phyloP scores from a whole-genome alignment of 2,797 vertebrate genomes.

The Chrosomus eos region DNA sequence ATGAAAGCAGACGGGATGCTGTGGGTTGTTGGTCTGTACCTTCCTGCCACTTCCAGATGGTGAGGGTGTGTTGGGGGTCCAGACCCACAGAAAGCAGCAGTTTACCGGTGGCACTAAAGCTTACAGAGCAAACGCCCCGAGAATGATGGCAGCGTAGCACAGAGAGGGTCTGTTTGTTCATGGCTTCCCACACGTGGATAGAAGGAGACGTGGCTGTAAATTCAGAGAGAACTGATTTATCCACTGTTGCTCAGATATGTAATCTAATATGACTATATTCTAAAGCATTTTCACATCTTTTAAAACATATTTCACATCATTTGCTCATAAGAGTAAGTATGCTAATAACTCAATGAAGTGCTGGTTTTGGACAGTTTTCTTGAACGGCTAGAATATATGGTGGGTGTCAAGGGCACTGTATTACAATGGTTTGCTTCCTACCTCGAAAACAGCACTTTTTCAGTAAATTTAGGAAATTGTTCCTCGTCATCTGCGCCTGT shows the following conservation, averaged over 20 bases:
- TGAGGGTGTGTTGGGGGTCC: slow-evolving; percentile 92
- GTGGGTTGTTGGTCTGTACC: slow-evolving; percentile 73
- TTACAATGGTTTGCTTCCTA: no score
- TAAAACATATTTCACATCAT: no score
- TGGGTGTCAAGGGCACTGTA: no score
- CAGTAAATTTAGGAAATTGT: no score
- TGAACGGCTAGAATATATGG: no score
- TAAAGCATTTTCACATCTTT: neutral
- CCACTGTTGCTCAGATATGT: neutral
- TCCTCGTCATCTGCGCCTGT: no score
- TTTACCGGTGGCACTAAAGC: slow-evolving; percentile 98
- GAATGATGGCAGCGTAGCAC: slow-evolving; percentile 94
- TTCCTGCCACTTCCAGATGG: slow-evolving; percentile 99
- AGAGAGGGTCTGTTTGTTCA: slow-evolving; percentile 94
- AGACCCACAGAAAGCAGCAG: slow-evolving; percentile 93
- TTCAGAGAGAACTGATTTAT: neutral
- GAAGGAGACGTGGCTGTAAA: slow-evolving; percentile 91
- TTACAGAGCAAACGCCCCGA: slow-evolving; percentile 93
- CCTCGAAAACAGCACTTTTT: no score
- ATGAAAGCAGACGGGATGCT: neutral
- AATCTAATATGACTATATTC: neutral
- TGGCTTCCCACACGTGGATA: slow-evolving; percentile 96
- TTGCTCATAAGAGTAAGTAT: no score
- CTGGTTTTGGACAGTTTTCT: no score
- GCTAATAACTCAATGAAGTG: neutral